A percentile compares a stretch with the other conserved stretches of the same genome.
Conservation (phyloP, 2,113 vertebrate genomes). For the Chloroceryle aenea region DNA sequence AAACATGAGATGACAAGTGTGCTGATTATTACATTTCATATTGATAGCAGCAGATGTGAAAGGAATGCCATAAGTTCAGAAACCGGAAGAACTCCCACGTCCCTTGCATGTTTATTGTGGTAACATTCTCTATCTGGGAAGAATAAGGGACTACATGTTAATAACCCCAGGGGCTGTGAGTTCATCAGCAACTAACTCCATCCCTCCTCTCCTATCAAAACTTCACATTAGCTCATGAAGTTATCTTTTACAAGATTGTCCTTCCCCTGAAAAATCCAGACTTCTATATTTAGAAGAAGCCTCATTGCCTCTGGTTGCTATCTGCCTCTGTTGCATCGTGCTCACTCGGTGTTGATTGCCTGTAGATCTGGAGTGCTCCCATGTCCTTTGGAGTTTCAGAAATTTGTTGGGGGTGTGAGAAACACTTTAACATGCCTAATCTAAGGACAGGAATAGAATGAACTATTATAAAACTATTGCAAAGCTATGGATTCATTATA, state of each 20-base stretch:
- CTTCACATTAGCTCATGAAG: neutral
- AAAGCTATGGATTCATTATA: neutral
- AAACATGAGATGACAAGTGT: neutral
- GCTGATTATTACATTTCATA: neutral
- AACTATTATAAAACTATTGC: neutral
- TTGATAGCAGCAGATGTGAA: neutral
- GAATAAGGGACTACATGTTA: neutral
- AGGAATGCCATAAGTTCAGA: neutral
- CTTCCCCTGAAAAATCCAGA: neutral
- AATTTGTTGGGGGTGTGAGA: neutral
- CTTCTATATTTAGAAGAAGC: neutral
- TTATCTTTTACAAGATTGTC: neutral
- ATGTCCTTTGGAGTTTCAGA: neutral
- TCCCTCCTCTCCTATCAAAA: neutral
- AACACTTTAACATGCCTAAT: neutral
- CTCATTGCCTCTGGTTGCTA: neutral
- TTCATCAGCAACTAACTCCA: neutral
- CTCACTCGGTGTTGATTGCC: neutral
- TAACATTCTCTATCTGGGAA: neutral
- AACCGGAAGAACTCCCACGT: neutral
- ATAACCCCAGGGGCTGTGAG: neutral
- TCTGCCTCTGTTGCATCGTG: neutral
- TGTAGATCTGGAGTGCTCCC: neutral
- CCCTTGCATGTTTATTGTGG: too few relatives aligned
- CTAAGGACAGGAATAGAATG: neutral